These are phyloP conservation scores for Takifugu flavidus DNA, from an alignment of 2,113 vertebrate genomes.

Conservation along the genomic window DNA sequence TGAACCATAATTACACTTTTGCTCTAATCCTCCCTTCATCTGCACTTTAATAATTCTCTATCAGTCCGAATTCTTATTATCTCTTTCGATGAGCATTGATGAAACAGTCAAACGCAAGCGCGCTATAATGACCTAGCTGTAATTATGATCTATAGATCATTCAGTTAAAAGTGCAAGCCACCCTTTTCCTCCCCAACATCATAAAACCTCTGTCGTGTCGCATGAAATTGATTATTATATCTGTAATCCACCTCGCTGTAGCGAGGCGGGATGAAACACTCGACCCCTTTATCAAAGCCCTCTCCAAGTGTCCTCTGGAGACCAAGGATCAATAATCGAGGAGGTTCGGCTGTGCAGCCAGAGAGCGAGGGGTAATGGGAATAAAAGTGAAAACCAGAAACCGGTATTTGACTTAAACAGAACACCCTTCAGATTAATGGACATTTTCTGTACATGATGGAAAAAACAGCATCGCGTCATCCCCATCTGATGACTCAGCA, in stretches of 20 bases:
- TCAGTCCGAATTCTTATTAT: slow-evolving; percentile 32
- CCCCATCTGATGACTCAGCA: background rate
- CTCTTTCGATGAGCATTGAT: slow-evolving; percentile 44
- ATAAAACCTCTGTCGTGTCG: slow-evolving; percentile 27
- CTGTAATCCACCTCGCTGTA: slow-evolving; percentile 50
- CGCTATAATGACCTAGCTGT: slow-evolving; percentile 32
- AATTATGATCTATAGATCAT: slow-evolving; percentile 47
- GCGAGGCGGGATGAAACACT: slow-evolving; percentile 37
- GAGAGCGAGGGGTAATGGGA: slow-evolving; percentile 20
- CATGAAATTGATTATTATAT: slow-evolving; percentile 66
- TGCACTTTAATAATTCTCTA: slow-evolving; percentile 1
- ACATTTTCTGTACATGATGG: slow-evolving; percentile 8
- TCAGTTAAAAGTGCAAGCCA: slow-evolving; percentile 49
- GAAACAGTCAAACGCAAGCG: slow-evolving; percentile 30
- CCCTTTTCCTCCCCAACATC: slow-evolving; percentile 25
- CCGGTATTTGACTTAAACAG: background rate
- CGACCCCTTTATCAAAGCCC: slow-evolving; percentile 51
- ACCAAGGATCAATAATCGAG: slow-evolving; percentile 51
- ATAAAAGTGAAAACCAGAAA: slow-evolving; percentile 26
- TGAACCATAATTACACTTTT: slow-evolving; percentile 3
- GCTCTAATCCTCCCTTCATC: slow-evolving; percentile 18
- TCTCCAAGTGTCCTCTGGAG: slow-evolving; percentile 35
- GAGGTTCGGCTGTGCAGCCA: slow-evolving; percentile 34
- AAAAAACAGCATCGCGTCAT: background rate
- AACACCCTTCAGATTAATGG: slow-evolving; percentile 8